A percentile compares a stretch with the other conserved stretches of the same genome.
phyloP scores from a whole-genome alignment of 1,140 invertebrate species.

The Batillaria attramentaria region DNA sequence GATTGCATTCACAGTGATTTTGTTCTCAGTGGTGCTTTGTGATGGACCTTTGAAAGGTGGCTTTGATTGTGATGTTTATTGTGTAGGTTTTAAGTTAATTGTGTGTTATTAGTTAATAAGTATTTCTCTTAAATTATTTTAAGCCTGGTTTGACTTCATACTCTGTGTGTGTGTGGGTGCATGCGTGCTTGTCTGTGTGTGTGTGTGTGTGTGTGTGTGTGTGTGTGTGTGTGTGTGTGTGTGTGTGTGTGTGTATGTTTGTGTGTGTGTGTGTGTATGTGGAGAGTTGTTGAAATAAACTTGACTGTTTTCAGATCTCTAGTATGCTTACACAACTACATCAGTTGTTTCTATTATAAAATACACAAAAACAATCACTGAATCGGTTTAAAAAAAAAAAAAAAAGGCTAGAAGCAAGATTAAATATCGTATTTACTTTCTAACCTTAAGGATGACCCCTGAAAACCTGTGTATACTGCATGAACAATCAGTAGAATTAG shows the following conservation, averaged over 20 bases:
- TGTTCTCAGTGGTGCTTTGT: neutral
- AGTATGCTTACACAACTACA: too few relatives aligned
- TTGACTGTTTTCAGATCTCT: too few relatives aligned
- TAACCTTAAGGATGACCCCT: too few relatives aligned
- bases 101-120: neutral
- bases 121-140: neutral
- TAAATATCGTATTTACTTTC: too few relatives aligned
- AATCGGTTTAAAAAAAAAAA: too few relatives aligned
- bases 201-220: neutral
- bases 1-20: neutral
- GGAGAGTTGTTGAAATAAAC: too few relatives aligned
- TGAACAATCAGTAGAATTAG: too few relatives aligned
- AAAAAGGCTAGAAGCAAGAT: too few relatives aligned
- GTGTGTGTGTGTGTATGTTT: neutral
- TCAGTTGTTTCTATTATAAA: too few relatives aligned
- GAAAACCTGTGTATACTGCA: too few relatives aligned
- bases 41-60: neutral
- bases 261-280: neutral
- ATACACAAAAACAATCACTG: too few relatives aligned
- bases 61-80: neutral
- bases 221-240: constrained; percentile 8
- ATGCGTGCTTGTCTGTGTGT: constrained; percentile 5
- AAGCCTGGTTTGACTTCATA: neutral
- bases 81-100: neutral
- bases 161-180: neutral